Percentiles rank a stretch among this genome's conserved stretches.
Evolutionary conservation across 2,113 vertebrate species (phyloP).

Genomic region (Ploceus nigricollis): DNA sequence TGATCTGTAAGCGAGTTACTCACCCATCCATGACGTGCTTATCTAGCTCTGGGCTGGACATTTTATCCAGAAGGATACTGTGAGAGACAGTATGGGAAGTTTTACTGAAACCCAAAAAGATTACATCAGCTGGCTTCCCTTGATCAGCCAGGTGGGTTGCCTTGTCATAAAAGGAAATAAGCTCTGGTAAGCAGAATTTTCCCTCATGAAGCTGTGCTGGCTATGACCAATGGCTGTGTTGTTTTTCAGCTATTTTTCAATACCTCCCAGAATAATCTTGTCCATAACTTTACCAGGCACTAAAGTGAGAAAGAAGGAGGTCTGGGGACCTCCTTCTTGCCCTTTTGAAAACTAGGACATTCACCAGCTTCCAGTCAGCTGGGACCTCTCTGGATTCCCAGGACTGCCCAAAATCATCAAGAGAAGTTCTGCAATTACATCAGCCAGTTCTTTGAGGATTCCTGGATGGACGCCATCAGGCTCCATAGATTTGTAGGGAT

Average conservation of each 20-base stretch:
- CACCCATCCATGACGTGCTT: not conserved
- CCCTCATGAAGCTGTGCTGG: not conserved
- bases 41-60: not conserved
- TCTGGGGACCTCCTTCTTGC: not conserved
- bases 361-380: not conserved
- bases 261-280: not conserved
- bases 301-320: too few relatives aligned
- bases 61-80: not conserved
- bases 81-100: not conserved
- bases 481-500: not conserved
- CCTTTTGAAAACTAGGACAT: not conserved
- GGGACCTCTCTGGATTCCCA: not conserved
- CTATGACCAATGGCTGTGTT: accelerated
- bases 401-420: not conserved
- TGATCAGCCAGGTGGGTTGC: not conserved
- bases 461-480: not conserved
- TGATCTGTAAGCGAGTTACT: accelerated
- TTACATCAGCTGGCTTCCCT: not conserved
- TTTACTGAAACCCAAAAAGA: not conserved
- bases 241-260: not conserved
- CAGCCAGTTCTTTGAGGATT: not conserved
- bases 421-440: not conserved
- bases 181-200: not conserved
- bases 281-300: not conserved
- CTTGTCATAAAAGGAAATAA: not conserved